Evolutionary conservation across 1,140 invertebrate genomes (phyloP).

Genomic region (Drosophila subobscura): DNA sequence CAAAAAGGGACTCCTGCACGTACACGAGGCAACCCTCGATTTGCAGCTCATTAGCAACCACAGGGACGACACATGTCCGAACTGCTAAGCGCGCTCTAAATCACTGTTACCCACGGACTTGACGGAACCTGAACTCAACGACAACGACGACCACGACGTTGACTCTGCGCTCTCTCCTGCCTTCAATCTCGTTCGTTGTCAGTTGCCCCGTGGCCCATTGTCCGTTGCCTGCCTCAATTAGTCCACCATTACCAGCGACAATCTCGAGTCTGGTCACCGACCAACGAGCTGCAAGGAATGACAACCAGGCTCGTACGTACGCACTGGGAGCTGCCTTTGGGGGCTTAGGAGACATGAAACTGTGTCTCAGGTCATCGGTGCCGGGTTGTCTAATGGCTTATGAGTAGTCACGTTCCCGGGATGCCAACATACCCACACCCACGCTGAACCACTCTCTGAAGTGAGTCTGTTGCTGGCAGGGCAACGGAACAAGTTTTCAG

Average conservation of each 20-base stretch:
- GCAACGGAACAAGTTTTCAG: conserved; percentile 45
- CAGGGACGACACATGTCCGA: conserved; percentile 74
- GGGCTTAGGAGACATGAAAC: neutral
- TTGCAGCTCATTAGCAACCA: conserved; percentile 79
- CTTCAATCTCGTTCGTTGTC: conserved; percentile 20
- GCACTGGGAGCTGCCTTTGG: neutral
- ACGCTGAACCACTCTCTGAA: conserved; percentile 16
- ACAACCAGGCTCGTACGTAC: conserved; percentile 9
- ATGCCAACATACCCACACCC: conserved; percentile 15
- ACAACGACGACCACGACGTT: neutral
- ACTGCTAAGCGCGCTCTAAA: conserved; percentile 79
- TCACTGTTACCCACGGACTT: conserved; percentile 57
- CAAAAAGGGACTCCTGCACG: conserved; percentile 54
- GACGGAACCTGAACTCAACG: conserved; percentile 29
- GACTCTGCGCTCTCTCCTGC: conserved; percentile 10
- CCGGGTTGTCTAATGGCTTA: conserved; percentile 68
- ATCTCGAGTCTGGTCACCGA: conserved; percentile 42
- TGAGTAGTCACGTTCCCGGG: conserved; percentile 71
- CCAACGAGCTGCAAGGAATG: conserved; percentile 17
- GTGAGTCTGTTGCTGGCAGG: conserved; percentile 40
- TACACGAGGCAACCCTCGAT: conserved; percentile 65
- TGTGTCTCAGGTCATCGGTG: conserved; percentile 32
- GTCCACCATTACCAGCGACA: conserved; percentile 77
- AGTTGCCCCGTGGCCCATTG: neutral
- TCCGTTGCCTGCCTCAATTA: conserved; percentile 65